A percentile compares a stretch with the other conserved stretches of the same genome.
Conservation (phyloP, 2,113 vertebrate genomes). For the Myiozetetes cayanensis region DNA sequence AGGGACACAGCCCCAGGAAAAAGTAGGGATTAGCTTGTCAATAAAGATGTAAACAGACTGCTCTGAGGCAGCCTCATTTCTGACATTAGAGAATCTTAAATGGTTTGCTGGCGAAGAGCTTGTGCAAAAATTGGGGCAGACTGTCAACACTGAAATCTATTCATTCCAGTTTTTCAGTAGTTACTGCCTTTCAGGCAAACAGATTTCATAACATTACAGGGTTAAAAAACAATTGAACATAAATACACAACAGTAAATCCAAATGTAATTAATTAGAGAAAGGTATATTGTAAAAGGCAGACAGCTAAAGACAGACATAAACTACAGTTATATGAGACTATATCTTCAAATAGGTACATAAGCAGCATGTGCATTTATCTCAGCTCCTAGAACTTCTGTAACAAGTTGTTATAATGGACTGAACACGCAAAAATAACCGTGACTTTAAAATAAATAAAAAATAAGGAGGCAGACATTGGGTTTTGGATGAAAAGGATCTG, state of each 20-base stretch:
- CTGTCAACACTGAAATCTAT: not conserved
- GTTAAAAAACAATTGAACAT: not conserved
- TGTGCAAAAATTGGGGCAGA: slow-evolving; percentile 44
- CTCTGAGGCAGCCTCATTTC: slow-evolving; percentile 51
- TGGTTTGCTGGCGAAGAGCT: not conserved
- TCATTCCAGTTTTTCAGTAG: not conserved
- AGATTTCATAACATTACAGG: not conserved
- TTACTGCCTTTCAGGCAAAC: not conserved
- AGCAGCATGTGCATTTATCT: not conserved
- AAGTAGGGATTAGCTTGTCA: slow-evolving; percentile 61
- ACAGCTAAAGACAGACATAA: not conserved
- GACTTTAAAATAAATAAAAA: not conserved
- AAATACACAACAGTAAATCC: not conserved
- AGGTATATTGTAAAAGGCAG: not conserved
- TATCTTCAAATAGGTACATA: not conserved
- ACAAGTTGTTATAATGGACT: not conserved
- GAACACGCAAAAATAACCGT: not conserved
- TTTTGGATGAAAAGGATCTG: not conserved
- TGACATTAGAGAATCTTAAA: slow-evolving; percentile 53
- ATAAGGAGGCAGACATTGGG: not conserved
- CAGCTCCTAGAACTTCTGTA: not conserved
- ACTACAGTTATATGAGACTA: not conserved
- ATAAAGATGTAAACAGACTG: slow-evolving; percentile 67
- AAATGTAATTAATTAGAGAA: not conserved
- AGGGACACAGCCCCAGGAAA: slow-evolving; percentile 59